phyloP scores from a whole-genome alignment of 2,888 invertebrate species.

The Melitaea athalia region DNA sequence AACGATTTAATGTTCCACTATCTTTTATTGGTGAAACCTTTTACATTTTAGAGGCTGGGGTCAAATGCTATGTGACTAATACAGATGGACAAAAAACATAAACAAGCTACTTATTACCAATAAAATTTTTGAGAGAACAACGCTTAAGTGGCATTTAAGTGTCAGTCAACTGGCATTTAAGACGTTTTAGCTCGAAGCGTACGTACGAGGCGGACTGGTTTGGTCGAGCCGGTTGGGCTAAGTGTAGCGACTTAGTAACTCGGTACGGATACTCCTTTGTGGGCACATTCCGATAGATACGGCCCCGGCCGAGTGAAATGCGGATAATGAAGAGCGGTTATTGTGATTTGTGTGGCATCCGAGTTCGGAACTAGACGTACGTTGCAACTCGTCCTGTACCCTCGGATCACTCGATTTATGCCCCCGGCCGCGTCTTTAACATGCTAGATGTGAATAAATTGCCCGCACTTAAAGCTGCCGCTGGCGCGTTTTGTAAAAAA shows the following conservation, averaged over 20 bases:
- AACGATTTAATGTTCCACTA: constrained; percentile 27
- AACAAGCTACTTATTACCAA: constrained; percentile 73
- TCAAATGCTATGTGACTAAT: constrained; percentile 51
- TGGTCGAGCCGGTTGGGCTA: constrained; percentile 74
- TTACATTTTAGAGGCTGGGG: constrained; percentile 48
- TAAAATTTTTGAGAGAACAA: constrained; percentile 75
- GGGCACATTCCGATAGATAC: constrained; percentile 79
- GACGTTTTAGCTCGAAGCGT: constrained; percentile 55
- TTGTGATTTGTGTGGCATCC: constrained; percentile 76
- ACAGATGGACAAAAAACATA: constrained; percentile 56
- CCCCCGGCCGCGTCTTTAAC: constrained; percentile 49
- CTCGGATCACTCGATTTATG: constrained; percentile 49
- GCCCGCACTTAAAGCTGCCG: constrained; percentile 40
- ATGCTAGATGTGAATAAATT: constrained; percentile 52
- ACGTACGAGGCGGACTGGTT: constrained; percentile 57
- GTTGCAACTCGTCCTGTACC: constrained; percentile 43
- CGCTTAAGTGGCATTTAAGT: constrained; percentile 77
- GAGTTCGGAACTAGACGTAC: constrained; percentile 58
- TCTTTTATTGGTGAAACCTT: constrained; percentile 42
- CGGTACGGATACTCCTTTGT: constrained; percentile 73
- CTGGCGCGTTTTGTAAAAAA: constrained; percentile 42
- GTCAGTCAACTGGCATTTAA: constrained; percentile 77
- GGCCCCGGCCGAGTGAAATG: constrained; percentile 68
- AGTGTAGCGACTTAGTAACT: constrained; percentile 74
- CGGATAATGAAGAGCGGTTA: constrained; percentile 78